Evolutionary conservation across 1,140 invertebrate genomes (phyloP).

Genomic region (Diorhabda sublineata): DNA sequence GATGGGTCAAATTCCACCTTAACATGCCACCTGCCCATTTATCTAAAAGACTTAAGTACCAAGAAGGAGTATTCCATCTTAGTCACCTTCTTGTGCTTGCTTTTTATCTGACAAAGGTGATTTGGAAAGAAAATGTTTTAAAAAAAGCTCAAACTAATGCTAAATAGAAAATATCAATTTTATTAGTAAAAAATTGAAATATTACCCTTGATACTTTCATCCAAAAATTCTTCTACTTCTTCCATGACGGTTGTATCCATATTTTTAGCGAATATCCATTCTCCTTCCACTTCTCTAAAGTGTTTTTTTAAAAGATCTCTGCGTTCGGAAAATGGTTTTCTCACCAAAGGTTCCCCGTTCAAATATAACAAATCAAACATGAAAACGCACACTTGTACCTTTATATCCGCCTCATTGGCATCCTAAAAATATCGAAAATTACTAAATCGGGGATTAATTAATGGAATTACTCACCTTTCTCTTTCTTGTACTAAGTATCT

Average conservation of each 20-base stretch:
- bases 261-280: conserved; percentile 85
- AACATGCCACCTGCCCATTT: too few relatives aligned
- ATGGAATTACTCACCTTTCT: conserved; percentile 65
- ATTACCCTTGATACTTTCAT: conserved; percentile 81
- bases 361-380: conserved; percentile 96
- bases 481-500: conserved; percentile 93
- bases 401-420: conserved; percentile 83
- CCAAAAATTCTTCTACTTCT: conserved; percentile 90
- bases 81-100: not conserved
- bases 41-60: too few relatives aligned
- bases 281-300: conserved; percentile 72
- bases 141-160: too few relatives aligned
- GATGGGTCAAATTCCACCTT: too few relatives aligned
- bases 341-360: conserved; percentile 85
- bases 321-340: conserved; percentile 71
- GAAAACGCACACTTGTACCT: conserved; percentile 96
- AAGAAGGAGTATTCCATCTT: too few relatives aligned
- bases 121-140: not conserved
- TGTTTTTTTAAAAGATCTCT: conserved; percentile 70
- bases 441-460: not conserved
- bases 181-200: too few relatives aligned
- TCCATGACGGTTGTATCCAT: conserved; percentile 84
- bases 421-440: conserved; percentile 55
- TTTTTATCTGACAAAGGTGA: not conserved
- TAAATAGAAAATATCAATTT: too few relatives aligned